Percentiles rank a stretch among this genome's conserved stretches.
These are phyloP conservation scores for Halichoerus grypus DNA, from an alignment of 2,113 vertebrate genomes.

Conservation along the genomic window DNA sequence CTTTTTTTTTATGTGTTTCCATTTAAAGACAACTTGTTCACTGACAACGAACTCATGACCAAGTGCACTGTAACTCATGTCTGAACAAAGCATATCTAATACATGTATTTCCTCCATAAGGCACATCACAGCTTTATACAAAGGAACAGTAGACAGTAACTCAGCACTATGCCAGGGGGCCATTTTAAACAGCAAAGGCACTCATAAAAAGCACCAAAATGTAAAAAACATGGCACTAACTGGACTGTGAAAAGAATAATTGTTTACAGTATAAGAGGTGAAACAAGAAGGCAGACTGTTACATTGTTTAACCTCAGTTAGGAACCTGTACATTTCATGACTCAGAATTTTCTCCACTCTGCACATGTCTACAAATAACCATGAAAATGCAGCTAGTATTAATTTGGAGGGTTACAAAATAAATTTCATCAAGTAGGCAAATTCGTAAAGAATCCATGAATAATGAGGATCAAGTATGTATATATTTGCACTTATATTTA, in stretches of 20 bases:
- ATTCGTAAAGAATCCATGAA: background rate
- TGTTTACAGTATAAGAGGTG: background rate
- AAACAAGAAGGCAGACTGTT: background rate
- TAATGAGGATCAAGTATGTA: slow-evolving; percentile 31
- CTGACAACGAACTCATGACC: background rate
- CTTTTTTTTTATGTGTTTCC: slow-evolving; percentile 24
- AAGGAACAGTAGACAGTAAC: background rate
- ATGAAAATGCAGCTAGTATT: background rate
- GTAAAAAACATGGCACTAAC: background rate
- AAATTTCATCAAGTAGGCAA: background rate
- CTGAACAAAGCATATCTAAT: background rate
- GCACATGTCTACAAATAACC: background rate
- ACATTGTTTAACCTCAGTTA: background rate
- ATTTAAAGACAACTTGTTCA: background rate
- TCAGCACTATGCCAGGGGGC: background rate
- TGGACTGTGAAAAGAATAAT: background rate
- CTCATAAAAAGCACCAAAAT: background rate
- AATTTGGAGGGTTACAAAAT: background rate
- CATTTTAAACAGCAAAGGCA: background rate
- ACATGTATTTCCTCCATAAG: background rate
- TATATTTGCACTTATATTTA: background rate
- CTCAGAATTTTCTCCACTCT: background rate
- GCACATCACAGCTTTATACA: background rate
- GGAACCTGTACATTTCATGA: background rate
- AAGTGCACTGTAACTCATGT: background rate